These are phyloP conservation scores for Adineta ricciae DNA, from an alignment of 2,888 invertebrate genomes.

Conservation along the genomic window DNA sequence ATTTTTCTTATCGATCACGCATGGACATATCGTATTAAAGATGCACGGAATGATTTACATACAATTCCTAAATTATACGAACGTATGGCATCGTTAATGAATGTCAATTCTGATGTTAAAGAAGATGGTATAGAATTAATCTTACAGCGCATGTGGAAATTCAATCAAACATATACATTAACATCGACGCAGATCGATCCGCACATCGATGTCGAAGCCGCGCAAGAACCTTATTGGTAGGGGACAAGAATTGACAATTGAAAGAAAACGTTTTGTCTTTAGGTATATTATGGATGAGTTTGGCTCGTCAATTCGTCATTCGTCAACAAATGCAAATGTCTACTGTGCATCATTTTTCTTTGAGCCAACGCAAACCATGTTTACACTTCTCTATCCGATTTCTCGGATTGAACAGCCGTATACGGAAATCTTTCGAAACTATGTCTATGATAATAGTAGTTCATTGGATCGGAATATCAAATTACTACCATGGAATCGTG, in stretches of 20 bases:
- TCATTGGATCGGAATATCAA: conserved; percentile 39
- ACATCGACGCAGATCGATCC: conserved; percentile 45
- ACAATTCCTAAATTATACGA: conserved; percentile 60
- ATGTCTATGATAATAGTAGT: conserved; percentile 52
- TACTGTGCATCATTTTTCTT: conserved; percentile 69
- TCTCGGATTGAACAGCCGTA: conserved; percentile 36
- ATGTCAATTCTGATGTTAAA: conserved; percentile 42
- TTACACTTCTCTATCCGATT: conserved; percentile 43
- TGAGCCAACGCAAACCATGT: conserved; percentile 50
- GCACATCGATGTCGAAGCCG: not conserved
- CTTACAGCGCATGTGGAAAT: conserved; percentile 65
- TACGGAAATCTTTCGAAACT: conserved; percentile 39
- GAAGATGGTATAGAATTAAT: conserved; percentile 56
- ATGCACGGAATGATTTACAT: conserved; percentile 59
- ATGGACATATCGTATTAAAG: conserved; percentile 66
- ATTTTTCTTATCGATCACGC: conserved; percentile 80
- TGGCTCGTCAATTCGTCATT: conserved; percentile 72
- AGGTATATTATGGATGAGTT: conserved; percentile 78
- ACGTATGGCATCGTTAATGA: conserved; percentile 67
- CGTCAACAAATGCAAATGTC: conserved; percentile 64
- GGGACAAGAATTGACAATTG: not conserved
- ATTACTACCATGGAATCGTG: conserved; percentile 64
- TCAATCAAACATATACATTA: conserved; percentile 67
- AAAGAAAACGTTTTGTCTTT: not conserved
- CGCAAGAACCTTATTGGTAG: conserved; percentile 12